These are phyloP conservation scores for Dysidea cf. avara DNA, from an alignment of 37 sponge, comb jelly and placozoan species.

Conservation along the genomic window DNA sequence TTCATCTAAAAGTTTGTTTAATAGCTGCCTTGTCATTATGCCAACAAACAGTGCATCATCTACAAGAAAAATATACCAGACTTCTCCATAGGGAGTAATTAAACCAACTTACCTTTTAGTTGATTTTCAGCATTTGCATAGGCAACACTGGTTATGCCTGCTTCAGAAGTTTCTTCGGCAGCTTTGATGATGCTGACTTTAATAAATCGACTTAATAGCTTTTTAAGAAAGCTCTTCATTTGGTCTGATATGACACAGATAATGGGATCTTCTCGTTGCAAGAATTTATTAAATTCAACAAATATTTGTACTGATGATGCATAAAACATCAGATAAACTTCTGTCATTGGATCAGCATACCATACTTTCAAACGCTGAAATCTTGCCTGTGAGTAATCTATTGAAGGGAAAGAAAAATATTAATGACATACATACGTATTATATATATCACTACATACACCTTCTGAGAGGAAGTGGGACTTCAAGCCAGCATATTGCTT, in stretches of 20 bases:
- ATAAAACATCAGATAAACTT: conserved; percentile 46
- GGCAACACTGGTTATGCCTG: conserved; percentile 21
- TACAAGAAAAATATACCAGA: no score
- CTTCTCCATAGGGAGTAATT: no score
- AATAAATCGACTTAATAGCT: conserved; percentile 29
- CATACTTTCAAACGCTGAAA: neutral
- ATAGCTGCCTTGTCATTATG: neutral
- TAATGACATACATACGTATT: no score
- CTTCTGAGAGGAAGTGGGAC: conserved; percentile 18
- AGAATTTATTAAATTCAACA: conserved; percentile 17
- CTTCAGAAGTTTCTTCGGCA: no score
- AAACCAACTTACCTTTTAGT: no score
- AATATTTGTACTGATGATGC: conserved; percentile 22
- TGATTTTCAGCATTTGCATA: no score
- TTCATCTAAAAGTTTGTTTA: neutral
- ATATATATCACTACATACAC: conserved; percentile 2
- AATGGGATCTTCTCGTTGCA: conserved; percentile 43
- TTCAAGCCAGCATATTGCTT: conserved; percentile 7
- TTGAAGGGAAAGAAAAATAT: no score
- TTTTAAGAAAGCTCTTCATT: conserved; percentile 19
- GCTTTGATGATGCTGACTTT: conserved; percentile 11
- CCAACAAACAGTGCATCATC: neutral
- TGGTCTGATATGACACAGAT: conserved; percentile 32
- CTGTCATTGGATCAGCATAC: conserved; percentile 34
- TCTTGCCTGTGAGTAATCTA: conserved; percentile 13